A percentile compares a stretch with the other conserved stretches of the same genome.
These are phyloP conservation scores for Probaryconus sp. DNA, from an alignment of 1,140 invertebrate species.

Conservation along the genomic window DNA sequence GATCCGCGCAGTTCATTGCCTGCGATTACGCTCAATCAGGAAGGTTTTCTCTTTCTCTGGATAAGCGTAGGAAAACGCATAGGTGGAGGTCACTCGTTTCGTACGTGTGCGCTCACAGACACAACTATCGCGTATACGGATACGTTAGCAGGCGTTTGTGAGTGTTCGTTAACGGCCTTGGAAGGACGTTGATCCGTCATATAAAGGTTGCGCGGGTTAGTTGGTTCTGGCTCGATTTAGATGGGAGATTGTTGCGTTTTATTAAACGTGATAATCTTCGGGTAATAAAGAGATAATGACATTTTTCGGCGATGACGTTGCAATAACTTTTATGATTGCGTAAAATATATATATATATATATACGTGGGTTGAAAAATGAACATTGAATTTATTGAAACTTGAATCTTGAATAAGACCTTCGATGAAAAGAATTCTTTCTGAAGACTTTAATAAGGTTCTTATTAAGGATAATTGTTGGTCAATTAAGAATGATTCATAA, in stretches of 20 bases:
- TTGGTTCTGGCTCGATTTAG: conserved; percentile 43
- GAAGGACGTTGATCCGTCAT: conserved; percentile 57
- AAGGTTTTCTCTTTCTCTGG: conserved; percentile 51
- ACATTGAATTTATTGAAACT: too few species aligned
- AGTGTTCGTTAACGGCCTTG: conserved; percentile 47
- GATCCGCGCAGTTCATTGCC: conserved; percentile 47
- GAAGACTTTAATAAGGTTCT: too few species aligned
- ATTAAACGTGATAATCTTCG: conserved; percentile 15
- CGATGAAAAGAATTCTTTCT: too few species aligned
- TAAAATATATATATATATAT: too few species aligned
- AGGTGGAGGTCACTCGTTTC: neutral
- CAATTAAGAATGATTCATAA: too few species aligned
- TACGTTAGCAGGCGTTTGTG: conserved; percentile 2
- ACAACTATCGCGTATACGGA: neutral
- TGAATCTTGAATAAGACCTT: too few species aligned
- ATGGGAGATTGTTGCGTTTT: conserved; percentile 26
- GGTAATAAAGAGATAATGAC: too few species aligned
- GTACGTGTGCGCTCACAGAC: neutral
- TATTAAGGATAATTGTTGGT: too few species aligned
- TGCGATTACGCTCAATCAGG: conserved; percentile 48
- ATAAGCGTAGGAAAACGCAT: conserved; percentile 43
- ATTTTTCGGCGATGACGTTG: too few species aligned
- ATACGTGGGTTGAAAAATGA: too few species aligned
- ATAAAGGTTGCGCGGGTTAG: conserved; percentile 48
- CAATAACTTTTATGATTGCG: too few species aligned